These are phyloP conservation scores for Triplophysa dalaica DNA, from an alignment of 2,113 vertebrate species.

Conservation along the genomic window DNA sequence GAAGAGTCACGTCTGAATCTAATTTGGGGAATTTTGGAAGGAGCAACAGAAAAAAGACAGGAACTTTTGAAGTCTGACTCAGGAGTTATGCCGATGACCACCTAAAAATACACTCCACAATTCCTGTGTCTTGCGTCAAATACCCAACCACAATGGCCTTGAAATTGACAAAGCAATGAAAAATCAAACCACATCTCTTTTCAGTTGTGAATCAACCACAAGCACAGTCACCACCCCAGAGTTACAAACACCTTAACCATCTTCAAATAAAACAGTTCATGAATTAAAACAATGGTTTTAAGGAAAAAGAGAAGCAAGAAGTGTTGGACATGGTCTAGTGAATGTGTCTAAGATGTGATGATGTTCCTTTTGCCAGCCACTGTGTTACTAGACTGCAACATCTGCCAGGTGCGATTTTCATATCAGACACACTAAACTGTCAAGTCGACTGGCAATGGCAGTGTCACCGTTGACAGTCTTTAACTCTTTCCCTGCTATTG, in stretches of 20 bases:
- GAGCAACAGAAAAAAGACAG: slow-evolving; percentile 38
- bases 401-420: not conserved
- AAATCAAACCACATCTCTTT: slow-evolving; percentile 4
- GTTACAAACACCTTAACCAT: not conserved
- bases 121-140: slow-evolving; percentile 21
- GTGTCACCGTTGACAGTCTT: too few species aligned
- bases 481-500: too few species aligned
- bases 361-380: not conserved
- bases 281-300: not conserved
- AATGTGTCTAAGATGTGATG: not conserved
- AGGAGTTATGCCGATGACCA: slow-evolving; percentile 30
- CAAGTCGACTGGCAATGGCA: too few species aligned
- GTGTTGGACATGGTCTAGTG: not conserved
- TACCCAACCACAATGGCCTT: slow-evolving; percentile 35
- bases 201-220: not conserved
- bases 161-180: not conserved
- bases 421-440: too few species aligned
- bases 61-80: slow-evolving; percentile 52
- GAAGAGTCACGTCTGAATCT: slow-evolving; percentile 24
- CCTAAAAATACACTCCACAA: slow-evolving; percentile 48
- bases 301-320: not conserved
- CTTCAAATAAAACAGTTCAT: not conserved
- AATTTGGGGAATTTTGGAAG: slow-evolving; percentile 10
- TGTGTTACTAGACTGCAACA: not conserved
- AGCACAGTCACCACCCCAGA: not conserved